A percentile compares a stretch with the other conserved stretches of the same genome.
phyloP scores from a whole-genome alignment of 2,888 invertebrate species.

The Parnassius mnemosyne region DNA sequence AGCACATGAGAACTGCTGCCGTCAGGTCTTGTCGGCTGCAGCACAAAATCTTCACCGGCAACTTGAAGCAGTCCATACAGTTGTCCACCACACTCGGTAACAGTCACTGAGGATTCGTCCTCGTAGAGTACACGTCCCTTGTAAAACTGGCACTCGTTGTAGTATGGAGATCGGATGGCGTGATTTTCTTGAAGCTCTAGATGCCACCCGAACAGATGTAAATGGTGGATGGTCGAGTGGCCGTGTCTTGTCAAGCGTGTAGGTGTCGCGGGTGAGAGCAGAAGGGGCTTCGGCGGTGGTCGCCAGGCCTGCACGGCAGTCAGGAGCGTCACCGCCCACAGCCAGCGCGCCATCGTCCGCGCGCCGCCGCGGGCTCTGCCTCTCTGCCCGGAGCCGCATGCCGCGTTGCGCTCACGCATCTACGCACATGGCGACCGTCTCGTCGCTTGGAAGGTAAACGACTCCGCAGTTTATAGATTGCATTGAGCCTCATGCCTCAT shows the following conservation, averaged over 20 bases:
- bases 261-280: constrained; percentile 32
- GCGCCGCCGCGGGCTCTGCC: constrained; percentile 65
- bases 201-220: constrained; percentile 66
- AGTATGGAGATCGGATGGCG: constrained; percentile 68
- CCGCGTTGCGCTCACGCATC: constrained; percentile 67
- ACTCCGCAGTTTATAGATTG: constrained; percentile 73
- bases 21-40: constrained; percentile 64
- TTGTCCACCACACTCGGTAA: constrained; percentile 77
- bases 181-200: constrained; percentile 65
- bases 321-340: constrained; percentile 62
- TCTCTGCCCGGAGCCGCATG: constrained; percentile 51
- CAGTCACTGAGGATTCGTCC: constrained; percentile 66
- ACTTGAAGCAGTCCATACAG: constrained; percentile 77
- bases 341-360: constrained; percentile 73
- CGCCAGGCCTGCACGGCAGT: constrained; percentile 42
- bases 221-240: constrained; percentile 42
- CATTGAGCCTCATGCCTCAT: constrained; percentile 67
- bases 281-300: constrained; percentile 30
- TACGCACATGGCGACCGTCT: constrained; percentile 75
- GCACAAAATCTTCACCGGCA: constrained; percentile 65
- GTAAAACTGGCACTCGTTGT: constrained; percentile 69
- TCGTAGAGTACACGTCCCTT: constrained; percentile 62
- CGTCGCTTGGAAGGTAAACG: constrained; percentile 77
- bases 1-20: constrained; percentile 51
- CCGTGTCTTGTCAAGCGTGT: constrained; percentile 45